Evolutionary conservation across 2,797 vertebrate genomes (phyloP), one percentile per base, ranked within the genome.

Genomic region (Antennarius maculatus): DNA sequence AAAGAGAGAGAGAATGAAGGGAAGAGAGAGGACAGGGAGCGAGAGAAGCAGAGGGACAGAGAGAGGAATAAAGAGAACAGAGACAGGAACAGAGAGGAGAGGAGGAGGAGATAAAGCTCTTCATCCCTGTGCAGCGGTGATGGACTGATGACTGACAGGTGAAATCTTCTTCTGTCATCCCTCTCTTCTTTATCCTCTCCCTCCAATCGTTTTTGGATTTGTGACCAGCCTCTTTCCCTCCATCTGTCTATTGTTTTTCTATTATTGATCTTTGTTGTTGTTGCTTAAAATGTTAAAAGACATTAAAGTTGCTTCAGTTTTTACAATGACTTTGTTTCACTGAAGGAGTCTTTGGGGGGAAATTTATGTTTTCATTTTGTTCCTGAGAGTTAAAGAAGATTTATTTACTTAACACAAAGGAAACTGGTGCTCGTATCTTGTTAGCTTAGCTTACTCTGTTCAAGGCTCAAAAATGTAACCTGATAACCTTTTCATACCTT

Each of bases 21-120:
- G 4, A 90, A 93, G 54, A 87, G 80, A 14, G 91, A 84, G 1
- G 91, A 88, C 51, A 90, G 82, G 60, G 61, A 89, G 46, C 88
- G 88, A 45, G 73, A 69, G 56, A 66, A 39, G 12, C 54, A 55
- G 6, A 70, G 59, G 29, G 75, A 86, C 0, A 54, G 78, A 78
- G 86, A 86, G 67, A 83, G 82, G 67, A 83, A 87, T 48, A 87
- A 86, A 42, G 88, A 89, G 76, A 89, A 88, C 76, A 76, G 85
- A 69, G 86, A 88, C 75, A 69, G 81, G 62, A 83, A 90, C 77
- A 53, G 72, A 66, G 84, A 86, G 37, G 85, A 87, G 54, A 76
- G 76, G 60, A 89, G 82, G 60, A 82, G 78, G 71, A 88, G 81
- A 57, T 84, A 53, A 79, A 59, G 29, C 12, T 46, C 43, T 55